Evolutionary conservation across 2,888 invertebrate species (phyloP).

Genomic region (Anorthoa munda): DNA sequence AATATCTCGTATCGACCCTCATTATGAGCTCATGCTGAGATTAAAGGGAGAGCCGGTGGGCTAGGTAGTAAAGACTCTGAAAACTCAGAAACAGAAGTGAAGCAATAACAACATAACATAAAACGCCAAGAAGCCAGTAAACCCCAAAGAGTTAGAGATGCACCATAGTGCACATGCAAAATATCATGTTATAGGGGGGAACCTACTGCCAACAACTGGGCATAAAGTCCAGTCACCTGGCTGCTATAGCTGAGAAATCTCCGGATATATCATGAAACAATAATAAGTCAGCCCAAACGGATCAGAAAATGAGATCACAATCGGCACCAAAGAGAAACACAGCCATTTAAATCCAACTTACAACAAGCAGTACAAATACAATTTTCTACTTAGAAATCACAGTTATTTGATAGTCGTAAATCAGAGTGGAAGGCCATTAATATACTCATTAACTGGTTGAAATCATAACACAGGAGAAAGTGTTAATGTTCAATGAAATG

Average conservation of each 20-base stretch:
- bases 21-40: no score
- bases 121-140: no score
- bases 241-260: no score
- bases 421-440: constrained; percentile 34
- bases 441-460: constrained; percentile 41
- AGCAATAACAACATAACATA: no score
- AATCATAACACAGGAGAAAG: constrained; percentile 43
- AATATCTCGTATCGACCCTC: no score
- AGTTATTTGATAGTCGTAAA: constrained; percentile 37
- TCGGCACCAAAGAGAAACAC: constrained; percentile 12
- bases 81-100: no score
- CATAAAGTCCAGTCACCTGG: no score
- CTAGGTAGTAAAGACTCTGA: not conserved
- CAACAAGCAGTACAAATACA: constrained; percentile 4
- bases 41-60: no score
- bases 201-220: no score
- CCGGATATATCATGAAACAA: not conserved
- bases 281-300: not conserved
- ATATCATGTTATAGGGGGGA: no score
- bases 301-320: not conserved
- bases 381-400: constrained; percentile 39
- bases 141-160: no score
- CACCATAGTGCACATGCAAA: no score
- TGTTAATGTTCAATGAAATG: constrained; percentile 43
- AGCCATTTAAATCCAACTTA: constrained; percentile 2